Evolutionary conservation across 2,797 vertebrate species (phyloP).

Genomic region (Thripadectes ignobilis): DNA sequence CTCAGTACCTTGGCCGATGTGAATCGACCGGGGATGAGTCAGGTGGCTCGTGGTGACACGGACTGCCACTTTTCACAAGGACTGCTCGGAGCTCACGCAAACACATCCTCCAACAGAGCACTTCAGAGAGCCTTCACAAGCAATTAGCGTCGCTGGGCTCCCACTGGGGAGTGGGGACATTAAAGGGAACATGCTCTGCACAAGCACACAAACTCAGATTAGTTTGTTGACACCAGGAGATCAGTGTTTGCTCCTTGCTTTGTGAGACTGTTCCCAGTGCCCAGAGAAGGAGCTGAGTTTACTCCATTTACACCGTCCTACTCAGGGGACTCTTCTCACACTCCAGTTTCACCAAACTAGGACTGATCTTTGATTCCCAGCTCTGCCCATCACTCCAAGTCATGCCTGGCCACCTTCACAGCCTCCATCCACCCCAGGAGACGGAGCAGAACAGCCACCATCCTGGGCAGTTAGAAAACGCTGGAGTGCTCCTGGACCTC

Average conservation of each 20-base stretch:
- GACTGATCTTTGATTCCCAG: neutral
- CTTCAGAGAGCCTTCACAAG: conserved; percentile 18
- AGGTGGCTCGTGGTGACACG: neutral
- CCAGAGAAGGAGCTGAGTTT: neutral
- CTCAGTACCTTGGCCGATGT: fast-evolving
- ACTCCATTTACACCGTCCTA: neutral
- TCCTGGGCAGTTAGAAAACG: neutral
- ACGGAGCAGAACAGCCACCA: fast-evolving
- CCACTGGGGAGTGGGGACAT: neutral
- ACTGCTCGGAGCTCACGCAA: neutral
- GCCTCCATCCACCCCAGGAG: neutral
- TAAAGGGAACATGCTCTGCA: neutral
- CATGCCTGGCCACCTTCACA: neutral
- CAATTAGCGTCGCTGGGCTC: neutral
- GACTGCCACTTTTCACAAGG: neutral
- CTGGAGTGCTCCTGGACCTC: neutral
- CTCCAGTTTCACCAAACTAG: neutral
- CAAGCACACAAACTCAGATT: neutral
- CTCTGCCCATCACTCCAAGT: neutral
- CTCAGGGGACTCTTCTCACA: neutral
- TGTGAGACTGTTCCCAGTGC: neutral
- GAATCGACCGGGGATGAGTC: neutral
- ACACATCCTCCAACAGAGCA: neutral
- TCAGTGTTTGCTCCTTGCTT: neutral
- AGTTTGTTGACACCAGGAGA: neutral